Evolutionary conservation across 2,797 vertebrate genomes (phyloP), one percentile per base, ranked within the genome.

Genomic region (Falco columbarius): DNA sequence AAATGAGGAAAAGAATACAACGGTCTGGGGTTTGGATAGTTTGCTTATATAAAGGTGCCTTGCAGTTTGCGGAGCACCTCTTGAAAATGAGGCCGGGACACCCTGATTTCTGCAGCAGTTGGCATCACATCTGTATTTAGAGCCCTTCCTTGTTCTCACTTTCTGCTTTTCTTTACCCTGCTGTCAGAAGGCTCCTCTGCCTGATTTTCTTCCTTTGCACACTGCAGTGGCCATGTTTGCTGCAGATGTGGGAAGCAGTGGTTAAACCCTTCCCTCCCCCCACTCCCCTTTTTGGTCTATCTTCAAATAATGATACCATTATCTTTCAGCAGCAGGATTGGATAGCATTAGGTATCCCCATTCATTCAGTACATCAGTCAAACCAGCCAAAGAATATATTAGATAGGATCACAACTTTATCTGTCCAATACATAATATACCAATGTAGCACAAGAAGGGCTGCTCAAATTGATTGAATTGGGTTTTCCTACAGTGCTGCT

Each of bases 331-430:
- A 72, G 79, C 79, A 86, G 89, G 56, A 36, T 68, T 83, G 94
- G 93, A 83, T 55, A 58, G 72, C 68, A 34, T 90, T 94, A 62
- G 56, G 62, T 85, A 79, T 80, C 90, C 93, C 90, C 44, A 16
- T 92, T 95, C 92, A 89, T 93, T 87, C 71, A 11, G 42, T n/a
- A n/a, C 81, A 93, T 93, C 93, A 94, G 72, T 95, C 92, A 93
- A 94, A 79, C 42, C 54, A 92, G 73, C 62, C 89, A 88, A 94
- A 95, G 93, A 94, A 92, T 96, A 93, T 93, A 74, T 96, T 93
- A 95, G 94, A 94, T 95, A 79, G 92, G 68, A 96, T 97, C 96
- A 96, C 86, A 86, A 26, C 84, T 96, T 97, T 93, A 96, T 94
- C 92, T 87, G 63, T 44, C 86, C 84, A 91, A 77, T 75, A 80